Conservation (phyloP, 2,113 vertebrate species). For the Thinocorus orbignyianus region DNA sequence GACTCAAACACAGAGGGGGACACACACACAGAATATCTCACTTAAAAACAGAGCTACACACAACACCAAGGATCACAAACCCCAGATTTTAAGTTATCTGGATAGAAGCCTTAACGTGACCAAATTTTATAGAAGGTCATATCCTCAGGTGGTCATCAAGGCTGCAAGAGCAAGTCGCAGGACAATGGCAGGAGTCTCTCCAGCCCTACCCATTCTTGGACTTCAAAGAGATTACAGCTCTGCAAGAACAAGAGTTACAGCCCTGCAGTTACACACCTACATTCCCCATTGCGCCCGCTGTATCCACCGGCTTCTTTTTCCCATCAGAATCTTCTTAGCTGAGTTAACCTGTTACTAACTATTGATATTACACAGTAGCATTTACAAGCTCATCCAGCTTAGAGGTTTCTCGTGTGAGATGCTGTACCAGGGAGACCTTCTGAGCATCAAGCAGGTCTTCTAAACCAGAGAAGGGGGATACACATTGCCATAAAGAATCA, state of each 20-base stretch:
- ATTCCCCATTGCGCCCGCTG: neutral
- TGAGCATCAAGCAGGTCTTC: neutral
- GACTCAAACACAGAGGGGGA: neutral
- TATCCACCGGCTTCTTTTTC: neutral
- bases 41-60: neutral
- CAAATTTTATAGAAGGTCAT: neutral
- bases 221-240: neutral
- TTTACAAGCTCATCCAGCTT: neutral
- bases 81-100: neutral
- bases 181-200: neutral
- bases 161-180: neutral
- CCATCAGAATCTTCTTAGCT: neutral
- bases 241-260: neutral
- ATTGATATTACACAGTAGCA: neutral
- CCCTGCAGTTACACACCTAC: neutral
- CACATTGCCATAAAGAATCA: neutral
- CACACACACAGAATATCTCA: neutral
- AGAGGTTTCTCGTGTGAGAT: neutral
- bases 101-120: neutral
- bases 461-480: neutral
- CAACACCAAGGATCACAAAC: neutral
- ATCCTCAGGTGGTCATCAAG: neutral
- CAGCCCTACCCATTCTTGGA: neutral
- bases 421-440: neutral
- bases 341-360: neutral